Percentiles rank a stretch among this genome's conserved stretches.
Conservation (phyloP, 1,140 invertebrate genomes). For the Heliconius melpomene region DNA sequence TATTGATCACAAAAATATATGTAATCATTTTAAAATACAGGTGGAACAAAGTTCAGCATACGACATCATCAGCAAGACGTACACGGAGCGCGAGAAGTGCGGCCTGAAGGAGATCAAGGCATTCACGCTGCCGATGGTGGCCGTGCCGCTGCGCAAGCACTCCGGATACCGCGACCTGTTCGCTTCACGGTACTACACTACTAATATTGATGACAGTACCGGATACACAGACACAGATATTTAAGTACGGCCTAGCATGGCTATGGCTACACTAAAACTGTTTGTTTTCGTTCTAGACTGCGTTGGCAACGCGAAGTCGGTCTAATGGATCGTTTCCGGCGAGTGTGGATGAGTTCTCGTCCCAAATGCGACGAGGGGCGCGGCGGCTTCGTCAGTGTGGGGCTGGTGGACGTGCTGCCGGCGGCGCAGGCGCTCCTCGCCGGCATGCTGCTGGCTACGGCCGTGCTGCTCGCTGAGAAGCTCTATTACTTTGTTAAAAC, state of each 20-base stretch:
- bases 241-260: too few species aligned
- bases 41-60: conserved; percentile 81
- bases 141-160: conserved; percentile 79
- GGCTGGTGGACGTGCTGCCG: conserved; percentile 49
- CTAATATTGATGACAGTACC: too few species aligned
- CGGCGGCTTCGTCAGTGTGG: conserved; percentile 71
- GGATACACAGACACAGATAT: too few species aligned
- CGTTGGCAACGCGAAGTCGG: conserved; percentile 71
- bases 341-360: conserved; percentile 67
- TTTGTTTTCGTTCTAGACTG: conserved; percentile 41
- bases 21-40: conserved; percentile 35
- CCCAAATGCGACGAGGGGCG: conserved; percentile 76
- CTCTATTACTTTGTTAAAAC: not conserved
- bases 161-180: conserved; percentile 82
- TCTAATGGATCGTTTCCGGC: conserved; percentile 51
- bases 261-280: too few species aligned
- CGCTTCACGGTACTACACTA: conserved; percentile 77
- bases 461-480: conserved; percentile 27
- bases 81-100: conserved; percentile 83
- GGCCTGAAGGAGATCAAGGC: conserved; percentile 81
- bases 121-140: conserved; percentile 80
- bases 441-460: conserved; percentile 28
- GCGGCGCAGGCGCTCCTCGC: conserved; percentile 41
- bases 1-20: too few species aligned
- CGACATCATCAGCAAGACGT: conserved; percentile 82